Percentiles rank a stretch among this genome's conserved stretches.
These are phyloP conservation scores for Hyperoplus immaculatus DNA, from an alignment of 2,797 vertebrate species.

Conservation along the genomic window DNA sequence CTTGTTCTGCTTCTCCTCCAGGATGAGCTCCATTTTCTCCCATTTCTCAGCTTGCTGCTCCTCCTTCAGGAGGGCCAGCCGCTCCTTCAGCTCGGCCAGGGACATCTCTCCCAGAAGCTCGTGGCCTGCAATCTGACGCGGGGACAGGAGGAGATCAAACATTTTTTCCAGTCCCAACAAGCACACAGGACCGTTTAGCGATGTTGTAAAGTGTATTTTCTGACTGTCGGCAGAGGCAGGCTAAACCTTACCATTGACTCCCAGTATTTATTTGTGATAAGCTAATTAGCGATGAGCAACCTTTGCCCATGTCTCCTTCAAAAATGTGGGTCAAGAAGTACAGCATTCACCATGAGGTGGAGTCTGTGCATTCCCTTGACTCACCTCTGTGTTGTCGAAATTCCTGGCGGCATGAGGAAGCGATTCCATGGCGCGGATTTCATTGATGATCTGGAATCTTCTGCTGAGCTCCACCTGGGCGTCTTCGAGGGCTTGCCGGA, in stretches of 20 bases:
- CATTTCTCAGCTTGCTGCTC: conserved; percentile 81
- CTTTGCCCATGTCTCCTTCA: too few relatives aligned
- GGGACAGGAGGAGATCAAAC: background rate
- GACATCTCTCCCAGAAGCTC: conserved; percentile 94
- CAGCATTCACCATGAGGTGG: background rate
- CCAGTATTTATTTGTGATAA: too few relatives aligned
- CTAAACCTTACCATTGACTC: too few relatives aligned
- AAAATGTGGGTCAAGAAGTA: background rate
- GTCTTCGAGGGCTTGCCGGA: conserved; percentile 84
- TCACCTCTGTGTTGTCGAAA: conserved; percentile 92
- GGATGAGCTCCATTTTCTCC: conserved; percentile 88
- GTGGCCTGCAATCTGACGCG: conserved; percentile 87
- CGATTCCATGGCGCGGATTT: conserved; percentile 88
- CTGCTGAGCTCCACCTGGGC: conserved; percentile 85
- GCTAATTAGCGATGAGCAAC: too few relatives aligned
- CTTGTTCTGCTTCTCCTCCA: conserved; percentile 86
- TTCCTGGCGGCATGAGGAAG: conserved; percentile 79
- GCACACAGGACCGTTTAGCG: too few relatives aligned
- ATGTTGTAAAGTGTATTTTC: too few relatives aligned
- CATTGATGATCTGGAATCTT: conserved; percentile 85
- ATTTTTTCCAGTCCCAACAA: too few relatives aligned
- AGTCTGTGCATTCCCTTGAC: conserved; percentile 7
- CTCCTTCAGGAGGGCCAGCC: conserved; percentile 87
- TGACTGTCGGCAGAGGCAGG: too few relatives aligned
- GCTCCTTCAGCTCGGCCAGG: conserved; percentile 89